A percentile compares a stretch with the other conserved stretches of the same genome.
Evolutionary conservation across 2,797 vertebrate genomes (phyloP).

Genomic region (Pseudochaenichthys georgianus): DNA sequence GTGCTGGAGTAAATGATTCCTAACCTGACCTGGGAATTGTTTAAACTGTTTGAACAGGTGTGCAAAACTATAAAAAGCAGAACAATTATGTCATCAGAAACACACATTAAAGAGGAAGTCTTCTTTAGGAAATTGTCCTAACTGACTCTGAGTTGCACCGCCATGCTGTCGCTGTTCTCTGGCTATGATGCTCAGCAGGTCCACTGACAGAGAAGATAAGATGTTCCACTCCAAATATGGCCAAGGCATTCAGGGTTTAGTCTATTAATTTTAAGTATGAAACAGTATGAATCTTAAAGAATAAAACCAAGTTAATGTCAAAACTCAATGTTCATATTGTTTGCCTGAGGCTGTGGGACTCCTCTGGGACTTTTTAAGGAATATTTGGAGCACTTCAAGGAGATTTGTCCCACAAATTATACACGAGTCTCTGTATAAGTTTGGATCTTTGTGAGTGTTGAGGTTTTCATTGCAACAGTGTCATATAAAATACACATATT

Average conservation of each 20-base stretch:
- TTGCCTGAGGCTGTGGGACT: slow-evolving; percentile 28
- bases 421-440: neutral
- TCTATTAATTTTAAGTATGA: slow-evolving; percentile 55
- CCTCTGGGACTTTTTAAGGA: slow-evolving; percentile 47
- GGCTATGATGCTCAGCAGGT: slow-evolving; percentile 67
- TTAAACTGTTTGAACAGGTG: slow-evolving; percentile 58
- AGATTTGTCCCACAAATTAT: slow-evolving; percentile 33
- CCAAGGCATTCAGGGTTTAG: slow-evolving; percentile 55
- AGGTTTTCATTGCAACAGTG: neutral
- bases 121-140: neutral
- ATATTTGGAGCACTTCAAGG: slow-evolving; percentile 28
- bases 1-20: slow-evolving; percentile 37
- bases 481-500: neutral
- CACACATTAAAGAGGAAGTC: slow-evolving; percentile 28
- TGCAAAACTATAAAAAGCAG: slow-evolving; percentile 26
- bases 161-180: slow-evolving; percentile 31
- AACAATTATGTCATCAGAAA: slow-evolving; percentile 27
- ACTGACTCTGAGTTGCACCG: slow-evolving; percentile 37
- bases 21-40: slow-evolving; percentile 20
- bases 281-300: slow-evolving; percentile 28
- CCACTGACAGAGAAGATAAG: slow-evolving; percentile 65
- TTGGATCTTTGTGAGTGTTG: neutral
- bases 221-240: slow-evolving; percentile 84
- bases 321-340: slow-evolving; percentile 55
- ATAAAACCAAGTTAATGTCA: slow-evolving; percentile 54